Base-by-base conservation (phyloP, 2,113 vertebrate species). In the Hippocampus barbouri region DNA sequence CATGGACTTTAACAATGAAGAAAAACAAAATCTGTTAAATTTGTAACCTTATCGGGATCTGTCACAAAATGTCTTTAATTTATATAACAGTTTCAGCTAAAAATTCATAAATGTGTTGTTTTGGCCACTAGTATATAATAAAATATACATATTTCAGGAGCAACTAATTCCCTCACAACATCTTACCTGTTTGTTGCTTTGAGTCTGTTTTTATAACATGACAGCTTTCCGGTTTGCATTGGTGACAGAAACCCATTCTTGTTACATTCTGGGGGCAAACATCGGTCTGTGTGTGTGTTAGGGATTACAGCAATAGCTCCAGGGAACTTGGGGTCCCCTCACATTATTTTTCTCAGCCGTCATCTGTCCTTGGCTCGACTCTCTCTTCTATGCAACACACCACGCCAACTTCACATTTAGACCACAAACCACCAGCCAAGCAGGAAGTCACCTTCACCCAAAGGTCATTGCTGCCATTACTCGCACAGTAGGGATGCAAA, bases 391-490 rank as follows among this genome's bases (percentile, higher is more conserved):
- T 16, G 64, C 59, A 56, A 65, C 49, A 45, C 57, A 30, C 21
- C 0, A 6, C 67, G 21, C 77, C 80, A 79, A 77, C 76, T 82
- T 85, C 79, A 85, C 76, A 87, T 91, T 88, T 84, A 83, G 86
- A 84, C 74, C 85, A 87, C 81, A 89, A 85, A 85, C 82, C 77
- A 76, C 66, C 54, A 64, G 77, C 66, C 53, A 64, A 83, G 72
- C 51, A 82, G 80, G 65, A 81, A 83, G 74, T 85, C 87, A 78
- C 82, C 89, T 81, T 90, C 81, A 67, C 78, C 76, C 75, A 91
- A 90, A 92, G 89, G 89, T 90, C 82, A 89, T 78, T 77, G 78
- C 60, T 84, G 73, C 70, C 81, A 82, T 91, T 88, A 83, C 45
- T 69, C 79, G 79, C 71, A 67, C 80, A 67, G 73, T 66, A 63